Conservation (phyloP, 2,888 invertebrate species). For the Platycheirus albimanus region DNA sequence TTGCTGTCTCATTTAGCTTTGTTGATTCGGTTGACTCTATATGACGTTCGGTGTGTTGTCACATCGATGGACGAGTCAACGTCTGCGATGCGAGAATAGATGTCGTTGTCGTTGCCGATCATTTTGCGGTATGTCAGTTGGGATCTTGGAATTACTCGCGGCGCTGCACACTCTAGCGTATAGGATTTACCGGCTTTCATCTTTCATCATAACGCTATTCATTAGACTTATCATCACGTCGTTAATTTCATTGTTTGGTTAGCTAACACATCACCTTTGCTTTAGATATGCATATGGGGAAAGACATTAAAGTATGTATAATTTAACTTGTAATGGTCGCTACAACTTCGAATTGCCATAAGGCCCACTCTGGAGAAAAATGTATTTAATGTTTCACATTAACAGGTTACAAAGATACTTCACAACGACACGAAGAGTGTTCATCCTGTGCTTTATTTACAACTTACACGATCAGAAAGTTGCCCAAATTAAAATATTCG, state of each 20-base stretch:
- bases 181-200: conserved; percentile 72
- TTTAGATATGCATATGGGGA: too few relatives aligned
- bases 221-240: conserved; percentile 67
- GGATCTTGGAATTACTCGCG: conserved; percentile 62
- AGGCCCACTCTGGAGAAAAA: too few relatives aligned
- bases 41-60: conserved; percentile 45
- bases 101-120: conserved; percentile 59
- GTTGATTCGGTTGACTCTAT: conserved; percentile 57
- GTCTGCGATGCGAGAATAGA: background rate
- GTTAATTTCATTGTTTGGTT: conserved; percentile 48
- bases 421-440: too few relatives aligned
- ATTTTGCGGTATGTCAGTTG: conserved; percentile 66
- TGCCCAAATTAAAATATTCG: too few relatives aligned
- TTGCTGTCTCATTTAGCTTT: conserved; percentile 41
- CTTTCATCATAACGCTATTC: conserved; percentile 70
- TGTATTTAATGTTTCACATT: too few relatives aligned
- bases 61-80: background rate
- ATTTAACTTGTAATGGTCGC: too few relatives aligned
- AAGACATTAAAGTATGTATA: too few relatives aligned
- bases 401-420: too few relatives aligned
- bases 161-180: conserved; percentile 48
- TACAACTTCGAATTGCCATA: too few relatives aligned
- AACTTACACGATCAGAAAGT: too few relatives aligned
- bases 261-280: too few relatives aligned
- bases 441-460: too few relatives aligned